A percentile compares a stretch with the other conserved stretches of the same genome.
Conservation (phyloP, 2,797 vertebrate species). For the Odontamblyopus lacepedii region DNA sequence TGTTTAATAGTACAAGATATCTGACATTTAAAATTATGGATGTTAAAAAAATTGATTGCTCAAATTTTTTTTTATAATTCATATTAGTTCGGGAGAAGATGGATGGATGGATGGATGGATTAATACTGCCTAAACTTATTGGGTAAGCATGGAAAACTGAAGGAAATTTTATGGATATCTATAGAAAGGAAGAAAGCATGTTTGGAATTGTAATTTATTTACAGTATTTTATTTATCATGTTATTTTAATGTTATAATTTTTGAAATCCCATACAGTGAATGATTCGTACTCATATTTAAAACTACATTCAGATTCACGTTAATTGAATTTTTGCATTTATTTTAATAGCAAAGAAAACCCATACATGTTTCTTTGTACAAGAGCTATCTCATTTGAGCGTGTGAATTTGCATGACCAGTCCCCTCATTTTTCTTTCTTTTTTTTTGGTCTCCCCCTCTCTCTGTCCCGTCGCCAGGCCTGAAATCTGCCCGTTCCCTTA, state of each 20-base stretch:
- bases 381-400: constrained; percentile 32
- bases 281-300: constrained; percentile 1
- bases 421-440: constrained; percentile 20
- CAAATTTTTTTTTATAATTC: background rate
- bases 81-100: no score
- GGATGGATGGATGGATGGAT: no score
- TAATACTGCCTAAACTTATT: background rate
- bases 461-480: constrained; percentile 65
- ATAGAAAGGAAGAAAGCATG: background rate
- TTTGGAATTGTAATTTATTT: background rate
- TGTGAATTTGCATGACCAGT: constrained; percentile 47
- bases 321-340: constrained; percentile 8
- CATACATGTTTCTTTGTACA: constrained; percentile 13
- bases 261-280: background rate
- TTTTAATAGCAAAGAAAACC: constrained; percentile 4
- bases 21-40: background rate
- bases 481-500: constrained; percentile 60
- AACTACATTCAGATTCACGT: constrained; percentile 6
- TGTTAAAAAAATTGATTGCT: background rate
- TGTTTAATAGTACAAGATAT: constrained; percentile 17
- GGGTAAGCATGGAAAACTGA: background rate
- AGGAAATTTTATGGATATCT: background rate
- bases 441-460: constrained; percentile 12
- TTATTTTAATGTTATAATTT: background rate
- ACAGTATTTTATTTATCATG: background rate